These are phyloP conservation scores for Xestia sexstrigata DNA, from an alignment of 2,888 invertebrate species.

Conservation along the genomic window DNA sequence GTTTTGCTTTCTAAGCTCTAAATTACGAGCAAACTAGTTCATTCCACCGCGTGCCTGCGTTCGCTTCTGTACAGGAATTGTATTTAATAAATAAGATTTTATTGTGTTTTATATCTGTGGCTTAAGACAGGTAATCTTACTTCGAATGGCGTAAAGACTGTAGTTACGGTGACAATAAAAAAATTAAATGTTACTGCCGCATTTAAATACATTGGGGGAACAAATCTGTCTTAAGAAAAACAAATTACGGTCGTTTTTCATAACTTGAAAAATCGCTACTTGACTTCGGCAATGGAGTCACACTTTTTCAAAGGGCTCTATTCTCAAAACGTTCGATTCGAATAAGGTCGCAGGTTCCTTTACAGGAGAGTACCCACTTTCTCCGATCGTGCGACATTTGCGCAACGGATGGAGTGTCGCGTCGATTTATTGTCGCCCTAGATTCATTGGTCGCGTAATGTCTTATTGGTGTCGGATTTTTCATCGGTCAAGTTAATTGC, in stretches of 20 bases:
- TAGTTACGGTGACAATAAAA: constrained; percentile 40
- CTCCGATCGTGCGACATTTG: constrained; percentile 67
- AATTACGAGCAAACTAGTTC: constrained; percentile 75
- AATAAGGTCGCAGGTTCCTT: constrained; percentile 64
- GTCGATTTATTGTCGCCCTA: constrained; percentile 66
- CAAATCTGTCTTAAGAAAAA: constrained; percentile 45
- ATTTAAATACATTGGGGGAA: constrained; percentile 35
- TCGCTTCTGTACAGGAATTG: constrained; percentile 48
- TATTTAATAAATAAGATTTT: constrained; percentile 60
- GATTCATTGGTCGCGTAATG: constrained; percentile 62
- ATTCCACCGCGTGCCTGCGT: constrained; percentile 47
- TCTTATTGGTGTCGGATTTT: constrained; percentile 63
- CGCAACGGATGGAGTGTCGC: constrained; percentile 67
- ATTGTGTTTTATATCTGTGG: constrained; percentile 50
- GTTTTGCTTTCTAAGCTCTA: constrained; percentile 85
- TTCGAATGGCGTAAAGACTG: constrained; percentile 35
- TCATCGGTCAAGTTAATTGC: constrained; percentile 58
- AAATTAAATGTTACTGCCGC: constrained; percentile 26
- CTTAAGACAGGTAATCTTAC: constrained; percentile 55
- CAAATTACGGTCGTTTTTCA: constrained; percentile 51
- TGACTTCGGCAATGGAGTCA: constrained; percentile 46
- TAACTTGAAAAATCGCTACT: constrained; percentile 40
- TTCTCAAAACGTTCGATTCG: constrained; percentile 45
- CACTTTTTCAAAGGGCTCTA: constrained; percentile 56
- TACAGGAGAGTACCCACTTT: constrained; percentile 71